These are phyloP conservation scores for Tiaroga cobitis DNA, from an alignment of 2,797 vertebrate genomes.

Conservation along the genomic window DNA sequence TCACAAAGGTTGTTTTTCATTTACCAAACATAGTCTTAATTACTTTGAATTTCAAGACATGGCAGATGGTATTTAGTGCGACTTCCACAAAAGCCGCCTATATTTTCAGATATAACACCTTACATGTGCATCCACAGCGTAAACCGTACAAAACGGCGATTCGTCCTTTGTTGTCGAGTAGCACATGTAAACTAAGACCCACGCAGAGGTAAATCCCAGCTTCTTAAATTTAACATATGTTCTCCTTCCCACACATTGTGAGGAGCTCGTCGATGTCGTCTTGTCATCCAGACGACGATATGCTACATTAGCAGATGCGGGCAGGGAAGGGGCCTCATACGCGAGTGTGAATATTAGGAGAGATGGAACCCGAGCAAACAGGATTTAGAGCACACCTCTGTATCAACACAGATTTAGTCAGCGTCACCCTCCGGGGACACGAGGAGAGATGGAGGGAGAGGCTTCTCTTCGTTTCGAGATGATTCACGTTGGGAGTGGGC, in stretches of 20 bases:
- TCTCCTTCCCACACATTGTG: slow-evolving; percentile 53
- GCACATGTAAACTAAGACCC: slow-evolving; percentile 41
- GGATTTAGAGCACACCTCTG: slow-evolving; percentile 59
- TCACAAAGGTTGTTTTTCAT: slow-evolving; percentile 28
- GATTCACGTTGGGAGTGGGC: slow-evolving; percentile 74
- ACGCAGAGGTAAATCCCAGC: slow-evolving; percentile 50
- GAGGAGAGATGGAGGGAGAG: slow-evolving; percentile 46
- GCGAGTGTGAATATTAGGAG: slow-evolving; percentile 68
- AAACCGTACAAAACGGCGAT: background rate
- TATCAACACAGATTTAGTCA: slow-evolving; percentile 53
- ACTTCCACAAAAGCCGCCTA: slow-evolving; percentile 6
- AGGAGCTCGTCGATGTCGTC: slow-evolving; percentile 34
- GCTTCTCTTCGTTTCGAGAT: slow-evolving; percentile 72
- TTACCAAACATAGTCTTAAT: slow-evolving; percentile 19
- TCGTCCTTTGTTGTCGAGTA: slow-evolving; percentile 16
- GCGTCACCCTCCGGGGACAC: slow-evolving; percentile 52
- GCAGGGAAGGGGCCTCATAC: slow-evolving; percentile 57
- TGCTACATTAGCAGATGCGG: slow-evolving; percentile 44
- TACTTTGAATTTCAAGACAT: slow-evolving; percentile 18
- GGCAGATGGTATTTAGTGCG: slow-evolving; percentile 25
- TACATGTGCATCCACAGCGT: background rate
- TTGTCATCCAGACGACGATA: slow-evolving; percentile 47
- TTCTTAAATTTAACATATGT: slow-evolving; percentile 59
- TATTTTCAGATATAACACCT: slow-evolving; percentile 37
- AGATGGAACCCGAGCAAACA: slow-evolving; percentile 69